Evolutionary conservation across 2,113 vertebrate genomes (phyloP).

Genomic region (Labeo rohita): DNA sequence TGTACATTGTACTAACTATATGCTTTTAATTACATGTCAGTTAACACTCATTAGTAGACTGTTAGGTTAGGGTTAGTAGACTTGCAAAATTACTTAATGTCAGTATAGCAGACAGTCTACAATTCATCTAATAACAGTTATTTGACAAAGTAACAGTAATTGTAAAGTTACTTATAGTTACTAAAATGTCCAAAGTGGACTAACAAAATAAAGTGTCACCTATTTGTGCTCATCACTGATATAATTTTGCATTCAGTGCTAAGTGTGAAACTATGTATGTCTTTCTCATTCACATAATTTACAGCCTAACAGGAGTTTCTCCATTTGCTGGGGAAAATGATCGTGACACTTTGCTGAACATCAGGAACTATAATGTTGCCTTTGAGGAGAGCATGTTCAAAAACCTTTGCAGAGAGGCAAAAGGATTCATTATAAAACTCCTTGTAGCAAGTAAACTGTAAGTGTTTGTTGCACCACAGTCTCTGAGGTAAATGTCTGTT

Average conservation of each 20-base stretch:
- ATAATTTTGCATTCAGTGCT: background rate
- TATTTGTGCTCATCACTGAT: background rate
- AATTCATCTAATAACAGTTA: background rate
- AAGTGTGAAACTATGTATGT: background rate
- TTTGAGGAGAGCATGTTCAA: slow-evolving; percentile 93
- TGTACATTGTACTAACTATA: background rate
- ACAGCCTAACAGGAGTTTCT: slow-evolving; percentile 91
- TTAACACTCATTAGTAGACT: background rate
- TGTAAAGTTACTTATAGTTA: background rate
- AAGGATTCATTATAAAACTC: slow-evolving; percentile 94
- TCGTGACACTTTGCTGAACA: slow-evolving; percentile 87
- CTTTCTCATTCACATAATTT: slow-evolving; percentile 29
- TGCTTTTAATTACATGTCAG: background rate
- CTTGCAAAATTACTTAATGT: background rate
- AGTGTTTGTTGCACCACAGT: slow-evolving; percentile 65
- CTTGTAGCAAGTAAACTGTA: slow-evolving; percentile 89
- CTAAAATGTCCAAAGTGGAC: background rate
- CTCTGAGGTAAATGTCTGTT: background rate
- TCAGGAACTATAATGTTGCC: slow-evolving; percentile 91
- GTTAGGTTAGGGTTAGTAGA: background rate
- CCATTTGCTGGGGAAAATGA: slow-evolving; percentile 93
- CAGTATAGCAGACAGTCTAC: background rate
- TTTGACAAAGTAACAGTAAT: background rate
- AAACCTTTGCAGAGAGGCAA: slow-evolving; percentile 88
- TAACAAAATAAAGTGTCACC: background rate